These are phyloP conservation scores for Dipodomys ordii DNA, from an alignment of 2,113 vertebrate genomes.

Conservation along the genomic window DNA sequence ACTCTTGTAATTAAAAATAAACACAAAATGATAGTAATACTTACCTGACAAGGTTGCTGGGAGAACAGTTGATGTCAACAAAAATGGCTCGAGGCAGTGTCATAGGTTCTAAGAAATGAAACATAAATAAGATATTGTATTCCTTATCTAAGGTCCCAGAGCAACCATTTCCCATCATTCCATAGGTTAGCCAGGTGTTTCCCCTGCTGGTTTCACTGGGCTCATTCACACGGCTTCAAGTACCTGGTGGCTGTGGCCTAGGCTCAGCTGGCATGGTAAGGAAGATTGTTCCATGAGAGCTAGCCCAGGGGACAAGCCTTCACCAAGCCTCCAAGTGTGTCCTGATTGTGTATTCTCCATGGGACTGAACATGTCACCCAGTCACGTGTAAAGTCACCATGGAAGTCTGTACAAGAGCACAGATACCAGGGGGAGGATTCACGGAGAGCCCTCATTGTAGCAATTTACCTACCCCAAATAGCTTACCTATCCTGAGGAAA, in stretches of 20 bases:
- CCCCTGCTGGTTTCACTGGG: background rate
- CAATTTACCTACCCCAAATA: background rate
- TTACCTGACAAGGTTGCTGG: background rate
- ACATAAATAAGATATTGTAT: background rate
- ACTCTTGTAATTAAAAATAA: conserved; percentile 57
- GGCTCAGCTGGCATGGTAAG: background rate
- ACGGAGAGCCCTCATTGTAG: background rate
- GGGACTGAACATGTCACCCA: background rate
- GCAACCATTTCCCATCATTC: background rate
- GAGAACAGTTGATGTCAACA: conserved; percentile 14
- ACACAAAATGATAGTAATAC: background rate
- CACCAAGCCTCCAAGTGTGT: background rate
- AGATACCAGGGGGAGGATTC: background rate
- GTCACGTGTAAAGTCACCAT: background rate
- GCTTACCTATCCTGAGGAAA: background rate
- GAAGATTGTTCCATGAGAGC: background rate
- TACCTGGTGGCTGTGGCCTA: background rate
- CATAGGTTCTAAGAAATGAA: background rate
- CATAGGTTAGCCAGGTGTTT: background rate
- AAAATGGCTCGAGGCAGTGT: background rate
- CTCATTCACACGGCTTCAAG: background rate
- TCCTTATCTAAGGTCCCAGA: conserved; percentile 13
- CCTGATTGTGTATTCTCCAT: background rate
- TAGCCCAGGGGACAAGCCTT: background rate
- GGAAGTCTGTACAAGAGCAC: background rate